Evolutionary conservation across 2,888 invertebrate genomes (phyloP).

Genomic region (Theretra japonica): DNA sequence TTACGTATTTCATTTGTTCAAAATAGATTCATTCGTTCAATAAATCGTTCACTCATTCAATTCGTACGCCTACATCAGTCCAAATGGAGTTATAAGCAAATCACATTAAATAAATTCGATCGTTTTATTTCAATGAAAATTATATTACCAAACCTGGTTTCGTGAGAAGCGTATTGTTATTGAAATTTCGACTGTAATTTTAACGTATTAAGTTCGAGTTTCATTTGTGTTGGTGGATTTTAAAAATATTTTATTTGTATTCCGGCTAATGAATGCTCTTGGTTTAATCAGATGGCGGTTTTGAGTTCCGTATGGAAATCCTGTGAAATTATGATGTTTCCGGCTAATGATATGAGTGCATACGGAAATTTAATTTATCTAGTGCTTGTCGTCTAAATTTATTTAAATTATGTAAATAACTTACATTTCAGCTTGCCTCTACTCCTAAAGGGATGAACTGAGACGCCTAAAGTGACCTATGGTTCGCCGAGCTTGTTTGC

Average conservation of each 20-base stretch:
- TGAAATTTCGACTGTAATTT: not conserved
- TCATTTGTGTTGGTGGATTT: not conserved
- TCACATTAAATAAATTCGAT: conserved; percentile 23
- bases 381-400: not conserved
- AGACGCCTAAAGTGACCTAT: too few species aligned
- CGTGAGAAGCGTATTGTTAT: not conserved
- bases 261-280: conserved; percentile 40
- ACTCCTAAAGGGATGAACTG: too few species aligned
- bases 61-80: conserved; percentile 14
- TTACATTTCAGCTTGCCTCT: too few species aligned
- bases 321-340: not conserved
- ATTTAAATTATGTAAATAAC: too few species aligned
- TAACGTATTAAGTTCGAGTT: not conserved
- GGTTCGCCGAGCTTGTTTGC: too few species aligned
- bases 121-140: conserved; percentile 25
- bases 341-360: not conserved
- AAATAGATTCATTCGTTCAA: conserved; percentile 23
- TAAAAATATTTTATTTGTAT: conserved; percentile 5
- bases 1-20: conserved; percentile 22
- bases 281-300: conserved; percentile 35
- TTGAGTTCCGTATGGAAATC: not conserved
- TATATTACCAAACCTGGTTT: conserved; percentile 6
- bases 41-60: conserved; percentile 25
- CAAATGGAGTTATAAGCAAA: conserved; percentile 23
- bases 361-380: not conserved